Percentiles rank a stretch among this genome's conserved stretches.
phyloP scores from a whole-genome alignment of 2,888 invertebrate genomes.

The Cataglyphis livida region DNA sequence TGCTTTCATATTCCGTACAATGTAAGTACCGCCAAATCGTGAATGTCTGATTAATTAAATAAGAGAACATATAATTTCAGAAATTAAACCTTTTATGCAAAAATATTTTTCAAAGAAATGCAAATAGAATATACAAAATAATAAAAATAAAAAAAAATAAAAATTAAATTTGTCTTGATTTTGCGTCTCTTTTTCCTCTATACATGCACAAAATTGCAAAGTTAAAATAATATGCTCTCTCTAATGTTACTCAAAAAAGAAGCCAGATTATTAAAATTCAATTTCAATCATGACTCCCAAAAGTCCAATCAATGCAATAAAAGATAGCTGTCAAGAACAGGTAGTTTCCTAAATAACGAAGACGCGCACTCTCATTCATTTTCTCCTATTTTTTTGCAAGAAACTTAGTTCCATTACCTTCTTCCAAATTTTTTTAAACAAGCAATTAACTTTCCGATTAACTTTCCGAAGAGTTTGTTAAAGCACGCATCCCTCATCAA shows the following conservation, averaged over 20 bases:
- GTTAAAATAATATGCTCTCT: conserved; percentile 46
- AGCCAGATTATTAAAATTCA: conserved; percentile 73
- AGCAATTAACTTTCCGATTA: conserved; percentile 15
- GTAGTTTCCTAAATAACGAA: conserved; percentile 76
- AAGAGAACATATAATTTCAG: conserved; percentile 15
- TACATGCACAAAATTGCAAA: conserved; percentile 45
- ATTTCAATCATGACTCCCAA: conserved; percentile 75
- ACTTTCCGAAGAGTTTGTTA: conserved; percentile 29
- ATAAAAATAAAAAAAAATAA: too few species aligned
- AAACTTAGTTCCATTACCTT: conserved; percentile 13
- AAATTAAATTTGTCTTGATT: conserved; percentile 26
- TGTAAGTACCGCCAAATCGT: conserved; percentile 97
- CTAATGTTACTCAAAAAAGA: conserved; percentile 53
- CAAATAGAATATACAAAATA: neutral
- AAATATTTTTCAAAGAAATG: neutral
- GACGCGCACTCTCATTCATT: conserved; percentile 33
- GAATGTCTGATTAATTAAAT: conserved; percentile 90
- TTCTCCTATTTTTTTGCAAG: conserved; percentile 17
- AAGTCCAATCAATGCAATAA: conserved; percentile 79
- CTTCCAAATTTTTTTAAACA: conserved; percentile 40
- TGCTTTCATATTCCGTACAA: conserved; percentile 97
- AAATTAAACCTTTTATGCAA: neutral
- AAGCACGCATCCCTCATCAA: neutral
- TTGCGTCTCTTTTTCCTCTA: neutral
- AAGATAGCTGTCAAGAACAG: conserved; percentile 78